Evolutionary conservation across 2,888 invertebrate species (phyloP), one percentile per base, ranked within the genome.

Genomic region (Endomychus coccineus): DNA sequence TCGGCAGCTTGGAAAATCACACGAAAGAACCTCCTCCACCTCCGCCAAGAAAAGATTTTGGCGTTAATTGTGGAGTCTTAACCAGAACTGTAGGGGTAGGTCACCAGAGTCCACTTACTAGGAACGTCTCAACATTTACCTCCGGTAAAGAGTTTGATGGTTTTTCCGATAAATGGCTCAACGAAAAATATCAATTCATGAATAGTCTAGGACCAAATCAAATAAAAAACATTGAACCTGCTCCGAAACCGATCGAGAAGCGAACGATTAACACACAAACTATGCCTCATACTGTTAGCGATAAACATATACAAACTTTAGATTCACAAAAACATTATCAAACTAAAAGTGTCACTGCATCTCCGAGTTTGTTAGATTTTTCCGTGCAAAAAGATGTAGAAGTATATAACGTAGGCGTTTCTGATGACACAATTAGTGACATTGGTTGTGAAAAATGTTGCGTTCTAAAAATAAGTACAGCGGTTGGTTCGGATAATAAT

Each of bases 41-140:
- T 4, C 57, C 58, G 2, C 59, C 61, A 16, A 64, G 67, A 22
- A 71, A 80, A 46, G 80, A 80, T 55, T 74, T 79, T 42, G 80
- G 77, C 29, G 75, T 80, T 2, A 81, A 79, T 62, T 77, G 74
- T 47, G 66, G 70, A 3, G 73, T 75, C 16, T 62, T 77, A 40
- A 75, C 76, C 1, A 64, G 81, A 40, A 80, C 80, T 55, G 69
- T 81, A 33, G 80, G 78, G 3, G 74, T 67, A 4, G 43, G 44
- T n/a, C 60, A 64, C 44, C 66, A 66, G 46, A 52, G 54, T 15
- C 64, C 64, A 3, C 55, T 60, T 29, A 64, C 61, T 7, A 61
- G 56, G 42, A 54, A 53, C 23, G 61, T 58, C 22, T 56, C 63
- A 9, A 66, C 66, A 2, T 44, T 51, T 13, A 64, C 62, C 2